Conservation (phyloP, 2,113 vertebrate genomes). For the Chrysochloris asiatica region DNA sequence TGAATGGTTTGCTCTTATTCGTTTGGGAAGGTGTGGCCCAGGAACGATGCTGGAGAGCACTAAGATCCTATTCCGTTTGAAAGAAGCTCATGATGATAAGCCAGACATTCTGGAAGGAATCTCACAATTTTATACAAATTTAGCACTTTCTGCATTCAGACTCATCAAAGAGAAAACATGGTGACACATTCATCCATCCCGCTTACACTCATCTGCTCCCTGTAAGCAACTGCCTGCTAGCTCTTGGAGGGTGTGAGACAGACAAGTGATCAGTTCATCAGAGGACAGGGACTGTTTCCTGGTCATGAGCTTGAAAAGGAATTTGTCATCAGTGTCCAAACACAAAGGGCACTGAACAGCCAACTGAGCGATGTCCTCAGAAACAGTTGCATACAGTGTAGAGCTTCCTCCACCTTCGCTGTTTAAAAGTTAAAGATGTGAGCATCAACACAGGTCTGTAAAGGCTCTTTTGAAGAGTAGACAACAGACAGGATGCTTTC, state of each 20-base stretch:
- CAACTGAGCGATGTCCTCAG: accelerated
- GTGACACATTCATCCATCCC: no score
- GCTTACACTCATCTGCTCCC: not conserved
- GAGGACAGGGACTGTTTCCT: not conserved
- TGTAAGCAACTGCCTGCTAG: not conserved
- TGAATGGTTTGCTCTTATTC: not conserved
- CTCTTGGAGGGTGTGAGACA: not conserved
- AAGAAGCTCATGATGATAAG: not conserved
- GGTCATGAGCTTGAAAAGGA: not conserved
- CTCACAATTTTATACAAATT: not conserved
- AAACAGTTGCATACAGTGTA: accelerated
- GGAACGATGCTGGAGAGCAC: not conserved
- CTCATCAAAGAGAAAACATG: not conserved
- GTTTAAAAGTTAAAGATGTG: not conserved
- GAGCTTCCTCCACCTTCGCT: not conserved
- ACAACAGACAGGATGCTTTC: not conserved
- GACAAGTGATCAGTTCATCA: not conserved
- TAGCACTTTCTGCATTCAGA: not conserved
- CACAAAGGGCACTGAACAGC: accelerated
- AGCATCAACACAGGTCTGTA: not conserved
- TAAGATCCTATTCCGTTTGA: not conserved
- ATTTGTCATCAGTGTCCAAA: not conserved
- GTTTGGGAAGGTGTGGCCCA: not conserved
- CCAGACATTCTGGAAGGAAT: no score
- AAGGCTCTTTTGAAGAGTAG: not conserved